phyloP scores from a whole-genome alignment of 2,797 vertebrate species.

The Strix occidentalis region DNA sequence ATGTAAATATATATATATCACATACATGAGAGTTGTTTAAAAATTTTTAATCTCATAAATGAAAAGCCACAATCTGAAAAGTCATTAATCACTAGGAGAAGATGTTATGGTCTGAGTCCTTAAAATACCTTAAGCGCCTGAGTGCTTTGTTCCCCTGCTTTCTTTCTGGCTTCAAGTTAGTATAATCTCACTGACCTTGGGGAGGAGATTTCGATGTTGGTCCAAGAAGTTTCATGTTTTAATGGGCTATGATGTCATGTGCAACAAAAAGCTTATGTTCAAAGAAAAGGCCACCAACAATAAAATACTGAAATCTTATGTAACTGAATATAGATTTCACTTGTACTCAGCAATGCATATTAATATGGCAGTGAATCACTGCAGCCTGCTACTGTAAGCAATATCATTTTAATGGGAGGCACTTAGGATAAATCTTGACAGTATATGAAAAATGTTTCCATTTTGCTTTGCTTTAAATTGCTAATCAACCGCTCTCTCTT shows the following conservation, averaged over 20 bases:
- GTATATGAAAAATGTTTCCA: slow-evolving; percentile 34
- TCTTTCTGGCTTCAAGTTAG: background rate
- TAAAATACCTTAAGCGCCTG: background rate
- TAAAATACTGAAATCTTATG: slow-evolving; percentile 32
- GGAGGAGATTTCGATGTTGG: background rate
- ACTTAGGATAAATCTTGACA: slow-evolving; percentile 47
- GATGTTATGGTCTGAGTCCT: background rate
- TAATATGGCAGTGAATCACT: slow-evolving; percentile 54
- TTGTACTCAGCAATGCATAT: slow-evolving; percentile 52
- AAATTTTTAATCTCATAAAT: background rate
- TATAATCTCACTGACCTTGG: background rate
- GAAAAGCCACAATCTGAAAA: background rate
- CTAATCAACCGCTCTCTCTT: slow-evolving; percentile 40
- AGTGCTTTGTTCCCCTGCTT: background rate
- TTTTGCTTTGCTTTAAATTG: slow-evolving; percentile 48
- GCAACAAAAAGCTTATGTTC: slow-evolving; percentile 15
- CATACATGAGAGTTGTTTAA: background rate
- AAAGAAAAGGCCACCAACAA: background rate
- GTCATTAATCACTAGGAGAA: background rate
- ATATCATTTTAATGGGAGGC: background rate
- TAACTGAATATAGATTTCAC: slow-evolving; percentile 50
- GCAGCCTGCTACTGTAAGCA: slow-evolving; percentile 53
- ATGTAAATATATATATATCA: background rate
- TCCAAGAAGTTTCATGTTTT: background rate
- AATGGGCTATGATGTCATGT: slow-evolving; percentile 15